A percentile compares a stretch with the other conserved stretches of the same genome.
phyloP scores from a whole-genome alignment of 1,140 invertebrate genomes.

The Oncopodura yosiiana region DNA sequence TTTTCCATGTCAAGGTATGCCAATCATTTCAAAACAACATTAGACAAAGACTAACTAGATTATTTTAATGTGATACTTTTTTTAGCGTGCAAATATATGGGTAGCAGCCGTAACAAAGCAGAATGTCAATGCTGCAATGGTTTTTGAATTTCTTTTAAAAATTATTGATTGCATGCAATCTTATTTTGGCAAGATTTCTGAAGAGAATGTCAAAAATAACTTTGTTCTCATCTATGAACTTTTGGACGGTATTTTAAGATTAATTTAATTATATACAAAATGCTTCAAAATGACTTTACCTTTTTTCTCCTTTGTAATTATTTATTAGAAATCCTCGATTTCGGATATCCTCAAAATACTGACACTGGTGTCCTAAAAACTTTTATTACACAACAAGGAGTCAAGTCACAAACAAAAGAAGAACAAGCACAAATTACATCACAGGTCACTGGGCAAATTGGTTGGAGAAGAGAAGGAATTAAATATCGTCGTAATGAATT shows the following conservation, averaged over 20 bases:
- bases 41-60: too few relatives aligned
- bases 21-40: neutral
- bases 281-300: neutral
- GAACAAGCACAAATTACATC: conserved; percentile 99
- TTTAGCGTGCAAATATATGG: conserved; percentile 92
- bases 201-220: conserved; percentile 99
- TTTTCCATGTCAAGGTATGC: conserved; percentile 92
- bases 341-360: conserved; percentile 99
- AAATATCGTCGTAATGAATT: conserved; percentile 98
- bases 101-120: conserved; percentile 97
- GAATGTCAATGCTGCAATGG: conserved; percentile 99
- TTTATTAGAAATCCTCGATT: conserved; percentile 90
- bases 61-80: conserved; percentile 37
- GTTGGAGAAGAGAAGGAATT: conserved; percentile 98
- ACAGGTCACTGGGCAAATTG: conserved; percentile 98
- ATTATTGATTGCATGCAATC: conserved; percentile 99
- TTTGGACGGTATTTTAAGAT: conserved; percentile 67
- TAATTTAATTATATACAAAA: neutral
- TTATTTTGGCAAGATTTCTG: conserved; percentile 98
- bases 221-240: conserved; percentile 99
- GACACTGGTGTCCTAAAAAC: conserved; percentile 98
- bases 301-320: conserved; percentile 13
- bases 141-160: conserved; percentile 98
- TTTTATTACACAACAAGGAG: conserved; percentile 98
- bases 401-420: conserved; percentile 97